Evolutionary conservation across 35 echinoderm and acorn worm genomes (phyloP), one percentile per base, ranked within the genome.

Genomic region (Acanthaster planci): DNA sequence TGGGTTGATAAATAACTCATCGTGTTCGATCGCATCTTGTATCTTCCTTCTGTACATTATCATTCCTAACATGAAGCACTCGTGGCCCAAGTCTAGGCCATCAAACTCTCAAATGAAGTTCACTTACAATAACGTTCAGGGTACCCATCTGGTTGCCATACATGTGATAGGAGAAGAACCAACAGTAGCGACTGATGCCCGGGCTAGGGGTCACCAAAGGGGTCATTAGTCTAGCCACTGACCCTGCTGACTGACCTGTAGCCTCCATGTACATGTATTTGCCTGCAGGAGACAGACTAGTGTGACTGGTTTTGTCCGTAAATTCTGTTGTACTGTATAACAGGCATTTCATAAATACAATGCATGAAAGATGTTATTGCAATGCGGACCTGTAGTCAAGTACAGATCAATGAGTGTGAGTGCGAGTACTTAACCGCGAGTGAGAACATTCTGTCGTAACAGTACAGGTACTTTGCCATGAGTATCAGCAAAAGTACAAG

Each of bases 101-200:
- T 22, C 22, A 27, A 18, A 27, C 17, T 68, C 8, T 68, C n/a
- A 3, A 35, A 68, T 6, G 3, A 68, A 6, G 32, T n/a, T 29
- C 0, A 31, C 80, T 31, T 55, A 82, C 80, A 23, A 77, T 76
- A 18, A 86, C 68, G 35, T 44, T 77, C 5, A 86, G 51, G 8
- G 84, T 76, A 17, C 84, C 84, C 37, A 77, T 86, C 23, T 87
- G 60, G 78, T 76, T 50, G 7, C 85, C 85, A 55, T 87, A 87
- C 85, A 87, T 87, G 29, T 87, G 85, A 55, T 87, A 87, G 7
- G 23, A 8, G 38, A 87, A 87, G 22, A 15, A 52, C 51, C 67
- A 78, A 30, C 85, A 87, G 26, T 53, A 22, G 36, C 67, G 47
- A 38, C 37, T 39, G 18, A 77, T 47, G 59, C 67, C 85, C 0